These are phyloP conservation scores for Pomatostomus ruficeps DNA, from an alignment of 2,113 vertebrate genomes.

Conservation along the genomic window DNA sequence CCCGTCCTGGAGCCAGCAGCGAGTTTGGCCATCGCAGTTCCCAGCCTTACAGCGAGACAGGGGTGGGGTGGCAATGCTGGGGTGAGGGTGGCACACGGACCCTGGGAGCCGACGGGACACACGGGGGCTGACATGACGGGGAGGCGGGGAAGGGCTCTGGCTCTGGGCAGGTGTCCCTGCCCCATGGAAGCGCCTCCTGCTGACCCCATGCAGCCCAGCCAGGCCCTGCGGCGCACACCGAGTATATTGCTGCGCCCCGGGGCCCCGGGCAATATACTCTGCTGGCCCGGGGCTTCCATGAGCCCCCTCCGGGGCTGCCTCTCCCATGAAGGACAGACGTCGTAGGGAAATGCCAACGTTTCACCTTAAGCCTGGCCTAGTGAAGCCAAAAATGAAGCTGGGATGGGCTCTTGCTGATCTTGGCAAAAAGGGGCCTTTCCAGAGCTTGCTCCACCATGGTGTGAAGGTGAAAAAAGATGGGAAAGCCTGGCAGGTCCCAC, in stretches of 20 bases:
- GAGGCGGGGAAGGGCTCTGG: not conserved
- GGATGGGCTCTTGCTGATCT: rapidly evolving
- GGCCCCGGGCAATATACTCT: not conserved
- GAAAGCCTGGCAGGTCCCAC: not conserved
- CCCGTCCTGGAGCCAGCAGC: rapidly evolving
- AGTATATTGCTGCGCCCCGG: not conserved
- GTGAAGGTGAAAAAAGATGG: not conserved
- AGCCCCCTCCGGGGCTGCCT: not conserved
- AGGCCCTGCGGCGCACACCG: not conserved
- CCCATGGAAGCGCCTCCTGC: conserved; percentile 45
- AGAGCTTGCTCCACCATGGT: rapidly evolving
- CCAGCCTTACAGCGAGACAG: not conserved
- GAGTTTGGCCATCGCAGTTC: not conserved
- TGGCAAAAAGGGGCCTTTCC: not conserved
- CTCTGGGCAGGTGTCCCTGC: conserved; percentile 2
- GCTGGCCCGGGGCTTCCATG: not conserved
- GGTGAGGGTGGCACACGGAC: not conserved
- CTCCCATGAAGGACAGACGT: not conserved
- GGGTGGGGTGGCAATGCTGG: not conserved
- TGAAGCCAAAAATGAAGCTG: not conserved
- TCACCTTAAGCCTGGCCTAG: not conserved
- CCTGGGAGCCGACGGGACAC: not conserved
- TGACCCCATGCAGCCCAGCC: conserved; percentile 3
- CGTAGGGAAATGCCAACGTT: not conserved
- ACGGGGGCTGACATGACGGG: not conserved